phyloP scores from a whole-genome alignment of 2,113 vertebrate species.

The Meles meles region DNA sequence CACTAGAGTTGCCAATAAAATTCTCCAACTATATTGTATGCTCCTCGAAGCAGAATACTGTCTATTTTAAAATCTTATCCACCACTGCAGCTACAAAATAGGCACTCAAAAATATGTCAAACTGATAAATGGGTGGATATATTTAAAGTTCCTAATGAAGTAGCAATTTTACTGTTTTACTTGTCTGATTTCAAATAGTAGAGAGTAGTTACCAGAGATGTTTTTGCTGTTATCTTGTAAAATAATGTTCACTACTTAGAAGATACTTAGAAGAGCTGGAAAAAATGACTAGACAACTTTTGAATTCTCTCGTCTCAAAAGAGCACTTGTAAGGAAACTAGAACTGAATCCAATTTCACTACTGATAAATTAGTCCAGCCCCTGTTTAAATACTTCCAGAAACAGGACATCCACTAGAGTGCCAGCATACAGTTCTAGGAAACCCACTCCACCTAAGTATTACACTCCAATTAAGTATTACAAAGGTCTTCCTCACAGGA shows the following conservation, averaged over 20 bases:
- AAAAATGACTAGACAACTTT: not conserved
- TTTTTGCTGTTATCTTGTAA: not conserved
- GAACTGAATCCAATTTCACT: not conserved
- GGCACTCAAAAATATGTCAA: not conserved
- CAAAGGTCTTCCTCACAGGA: not conserved
- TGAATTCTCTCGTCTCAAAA: not conserved
- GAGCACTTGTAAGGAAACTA: not conserved
- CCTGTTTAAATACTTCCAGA: not conserved
- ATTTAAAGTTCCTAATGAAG: slow-evolving; percentile 2
- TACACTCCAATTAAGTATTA: no score
- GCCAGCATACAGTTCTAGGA: not conserved
- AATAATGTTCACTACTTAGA: not conserved
- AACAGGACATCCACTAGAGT: not conserved
- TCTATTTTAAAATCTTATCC: not conserved
- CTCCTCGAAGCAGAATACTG: not conserved
- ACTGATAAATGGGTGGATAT: not conserved
- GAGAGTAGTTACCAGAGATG: not conserved
- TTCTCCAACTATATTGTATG: not conserved
- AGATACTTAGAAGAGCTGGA: not conserved
- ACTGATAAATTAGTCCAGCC: not conserved
- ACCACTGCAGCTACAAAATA: not conserved
- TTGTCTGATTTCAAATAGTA: not conserved
- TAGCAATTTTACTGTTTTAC: not conserved
- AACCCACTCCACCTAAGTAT: not conserved
- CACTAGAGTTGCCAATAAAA: not conserved